phyloP scores from a whole-genome alignment of 2,797 vertebrate genomes.

The Chrosomus eos region DNA sequence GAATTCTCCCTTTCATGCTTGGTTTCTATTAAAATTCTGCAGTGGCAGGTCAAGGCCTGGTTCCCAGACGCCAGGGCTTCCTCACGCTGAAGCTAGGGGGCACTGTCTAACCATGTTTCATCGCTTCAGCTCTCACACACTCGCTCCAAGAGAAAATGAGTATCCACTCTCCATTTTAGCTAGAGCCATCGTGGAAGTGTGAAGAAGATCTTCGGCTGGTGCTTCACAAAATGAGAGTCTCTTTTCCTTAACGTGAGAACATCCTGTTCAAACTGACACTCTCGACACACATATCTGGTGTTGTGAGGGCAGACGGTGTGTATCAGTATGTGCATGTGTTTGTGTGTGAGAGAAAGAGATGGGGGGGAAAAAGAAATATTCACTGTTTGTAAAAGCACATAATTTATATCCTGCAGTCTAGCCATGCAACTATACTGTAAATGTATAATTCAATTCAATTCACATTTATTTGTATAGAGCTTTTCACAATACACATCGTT shows the following conservation, averaged over 20 bases:
- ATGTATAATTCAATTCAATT: not conserved
- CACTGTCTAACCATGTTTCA: slow-evolving; percentile 84
- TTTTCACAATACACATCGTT: too few species aligned
- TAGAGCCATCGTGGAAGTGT: slow-evolving; percentile 61
- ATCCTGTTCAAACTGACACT: not conserved
- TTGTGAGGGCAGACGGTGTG: not conserved
- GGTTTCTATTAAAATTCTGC: slow-evolving; percentile 84
- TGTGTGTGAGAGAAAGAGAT: not conserved
- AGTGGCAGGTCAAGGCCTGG: slow-evolving; percentile 71
- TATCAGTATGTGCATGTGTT: not conserved
- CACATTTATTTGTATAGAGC: too few species aligned
- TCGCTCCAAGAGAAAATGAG: slow-evolving; percentile 41
- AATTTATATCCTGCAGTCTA: not conserved
- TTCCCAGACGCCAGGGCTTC: slow-evolving; percentile 60
- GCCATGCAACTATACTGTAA: not conserved
- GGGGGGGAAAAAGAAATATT: not conserved
- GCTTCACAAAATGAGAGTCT: slow-evolving; percentile 76
- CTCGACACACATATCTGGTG: too few species aligned
- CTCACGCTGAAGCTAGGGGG: slow-evolving; percentile 81
- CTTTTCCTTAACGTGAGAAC: slow-evolving; percentile 51
- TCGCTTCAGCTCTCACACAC: not conserved
- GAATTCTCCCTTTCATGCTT: slow-evolving; percentile 82
- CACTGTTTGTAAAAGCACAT: not conserved
- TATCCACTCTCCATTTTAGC: slow-evolving; percentile 78
- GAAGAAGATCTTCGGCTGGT: slow-evolving; percentile 55